Base-by-base conservation (phyloP, 1,140 invertebrate genomes). In the Samia ricini region DNA sequence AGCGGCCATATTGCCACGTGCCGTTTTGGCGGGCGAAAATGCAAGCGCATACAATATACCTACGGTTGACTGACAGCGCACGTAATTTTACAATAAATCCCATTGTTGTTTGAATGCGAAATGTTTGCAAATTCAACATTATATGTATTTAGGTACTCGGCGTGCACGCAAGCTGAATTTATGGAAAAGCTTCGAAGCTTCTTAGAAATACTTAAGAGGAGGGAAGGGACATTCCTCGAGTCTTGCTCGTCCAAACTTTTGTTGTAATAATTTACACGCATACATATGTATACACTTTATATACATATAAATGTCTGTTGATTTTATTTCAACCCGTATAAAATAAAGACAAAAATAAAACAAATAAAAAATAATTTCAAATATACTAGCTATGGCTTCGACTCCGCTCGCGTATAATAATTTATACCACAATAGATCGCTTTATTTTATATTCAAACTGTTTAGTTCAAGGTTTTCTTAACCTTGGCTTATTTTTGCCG, bases 21-120 rank as follows among this genome's bases (percentile, higher is more conserved):
- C 74, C 71, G 68, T 73, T 82, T 83, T 85, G 84, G 83, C 83
- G 33, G 33, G 33, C 33, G 33, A 42, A 42, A 15, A 42, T 42
- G 33, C 33, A 42, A 42, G 10, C 33, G 81, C 78, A 76, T 74
- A 67, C n/a, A n/a, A n/a, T n/a, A n/a, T n/a, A n/a, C n/a, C n/a
- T 21, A 29, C 60, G 59, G 22, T 83, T 79, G 72, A 69, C 65
- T 65, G 71, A 78, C 76, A 76, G 63, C 60, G 71, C 86, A 89
- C 86, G 86, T 89, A 86, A 76, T 77, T 85, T 76, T 76, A 85
- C 84, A 86, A 88, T 89, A 89, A 87, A 89, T 89, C 79, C 78
- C 74, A 83, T 82, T 79, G 78, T 77, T 79, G 82, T 77, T 77
- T 76, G 86, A 85, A 89, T 89, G 81, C 83, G 78, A 77, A 83